Evolutionary conservation across 2,888 invertebrate genomes (phyloP).

Genomic region (Eristalis arbustorum): DNA sequence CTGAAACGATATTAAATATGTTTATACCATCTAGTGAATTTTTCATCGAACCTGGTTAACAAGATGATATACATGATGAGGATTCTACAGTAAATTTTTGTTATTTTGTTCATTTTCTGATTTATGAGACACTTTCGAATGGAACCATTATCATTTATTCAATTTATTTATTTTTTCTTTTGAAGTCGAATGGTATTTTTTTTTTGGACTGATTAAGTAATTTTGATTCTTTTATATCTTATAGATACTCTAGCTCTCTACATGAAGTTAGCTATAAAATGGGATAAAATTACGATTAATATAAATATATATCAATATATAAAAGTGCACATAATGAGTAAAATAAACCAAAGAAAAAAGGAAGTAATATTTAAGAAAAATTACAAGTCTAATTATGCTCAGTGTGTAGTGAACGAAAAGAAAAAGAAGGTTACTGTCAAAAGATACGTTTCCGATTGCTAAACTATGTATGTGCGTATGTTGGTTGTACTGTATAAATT

Average conservation of each 20-base stretch:
- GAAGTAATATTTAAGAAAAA: neutral
- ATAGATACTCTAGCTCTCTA: constrained; percentile 76
- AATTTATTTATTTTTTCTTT: constrained; percentile 20
- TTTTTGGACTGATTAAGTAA: constrained; percentile 22
- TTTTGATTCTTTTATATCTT: constrained; percentile 43
- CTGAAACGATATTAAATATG: constrained; percentile 41
- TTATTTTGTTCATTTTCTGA: constrained; percentile 20
- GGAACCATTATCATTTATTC: constrained; percentile 1
- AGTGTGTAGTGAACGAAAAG: constrained; percentile 11
- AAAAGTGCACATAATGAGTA: constrained; percentile 33
- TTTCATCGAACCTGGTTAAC: constrained; percentile 49
- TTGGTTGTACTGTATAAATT: neutral
- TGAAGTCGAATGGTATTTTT: constrained; percentile 30
- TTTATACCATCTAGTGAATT: constrained; percentile 49
- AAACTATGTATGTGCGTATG: neutral
- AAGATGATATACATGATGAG: constrained; percentile 48
- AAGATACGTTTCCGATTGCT: neutral
- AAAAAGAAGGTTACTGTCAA: neutral
- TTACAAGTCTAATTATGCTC: neutral
- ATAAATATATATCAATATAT: constrained; percentile 25
- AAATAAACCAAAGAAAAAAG: neutral
- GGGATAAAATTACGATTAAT: constrained; percentile 70
- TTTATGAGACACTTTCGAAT: constrained; percentile 52
- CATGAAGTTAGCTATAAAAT: constrained; percentile 80
- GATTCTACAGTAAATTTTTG: constrained; percentile 33